Base-by-base conservation (phyloP, 2,888 invertebrate genomes). In the Polyommatus icarus region DNA sequence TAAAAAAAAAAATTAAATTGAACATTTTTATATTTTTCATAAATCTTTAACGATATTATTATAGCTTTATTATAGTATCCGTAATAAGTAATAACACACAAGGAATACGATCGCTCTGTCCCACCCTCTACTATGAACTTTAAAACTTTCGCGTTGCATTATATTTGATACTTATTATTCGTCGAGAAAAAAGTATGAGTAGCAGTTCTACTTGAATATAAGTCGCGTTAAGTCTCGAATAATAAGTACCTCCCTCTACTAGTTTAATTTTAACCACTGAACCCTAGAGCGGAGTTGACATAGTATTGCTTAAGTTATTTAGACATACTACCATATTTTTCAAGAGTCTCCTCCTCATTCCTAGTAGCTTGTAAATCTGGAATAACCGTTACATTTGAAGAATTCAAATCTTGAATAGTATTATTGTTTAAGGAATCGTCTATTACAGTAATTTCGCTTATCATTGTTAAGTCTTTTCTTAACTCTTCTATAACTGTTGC, bases 381-480 rank as follows among this genome's bases (percentile, higher is more conserved):
- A 4, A 18, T 5, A 50, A 50, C 50, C 50, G 1, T 15, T 4
- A 50, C 54, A 54, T 54, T 18, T 54, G 54, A 0, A 4, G 18
- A 54, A 54, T 54, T 18, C 18, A 54, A 54, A 54, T 54, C 54
- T 54, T 54, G 54, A 54, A 54, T 18, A 54, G 54, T 54, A 54
- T 24, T 71, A 71, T 32, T 71, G 32, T 71, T 71, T 6, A 71
- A 7, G 6, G 59, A 71, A 71, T 77, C 36, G 6, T 76, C 12
- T 18, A 71, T 57, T n/a, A 61, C 20, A 67, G 40, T 61, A 46
- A 46, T 79, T 4, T 86, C 85, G 57, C 86, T 86, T 1, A 89
- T 85, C 24, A 85, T 84, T 0, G 82, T 82, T 82, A 92, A 87
- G 80, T 90, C 88, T 76, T 86, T 84, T 83, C 90, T 88, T 79